Base-by-base conservation (phyloP, 1,140 invertebrate genomes). In the Habropoda laboriosa region DNA sequence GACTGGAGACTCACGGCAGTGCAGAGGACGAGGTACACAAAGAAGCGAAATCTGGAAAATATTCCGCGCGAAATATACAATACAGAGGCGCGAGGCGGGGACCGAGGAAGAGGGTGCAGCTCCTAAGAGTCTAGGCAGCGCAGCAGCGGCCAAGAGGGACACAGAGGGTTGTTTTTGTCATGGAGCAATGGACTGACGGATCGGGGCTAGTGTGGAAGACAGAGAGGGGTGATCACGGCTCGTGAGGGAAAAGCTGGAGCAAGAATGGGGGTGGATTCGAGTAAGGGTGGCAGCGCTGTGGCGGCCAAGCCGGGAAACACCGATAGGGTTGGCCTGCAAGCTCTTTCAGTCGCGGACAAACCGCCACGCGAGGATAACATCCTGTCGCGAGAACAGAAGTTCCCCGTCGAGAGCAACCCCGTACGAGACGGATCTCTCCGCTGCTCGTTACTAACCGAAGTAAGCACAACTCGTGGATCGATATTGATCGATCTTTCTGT, bases 291-390 rank as follows among this genome's bases (percentile, higher is more conserved):
- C 79, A 89, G 86, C 89, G 85, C 89, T 83, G 74, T 83, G 64
- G 86, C 72, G 90, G 90, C 81, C 73, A 79, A 85, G 79, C 73
- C 64, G 75, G 77, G 87, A 90, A 91, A 88, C 83, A 79, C 87
- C 79, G 81, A 83, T 63, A 83, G 87, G 90, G 86, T 89, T 89
- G 86, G 85, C 79, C 86, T 78, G 80, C 86, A 70, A 80, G 80
- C 73, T 67, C 83, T 74, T 77, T 86, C 88, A 91, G 90, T 88
- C 85, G 87, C 88, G 86, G 83, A 86, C 79, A 77, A 89, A 77
- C 87, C 87, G 88, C 85, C 85, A 88, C 87, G 89, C 83, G 86
- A 74, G 79, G 72, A 86, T 86, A 86, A 73, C 84, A 76, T 58
- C 70, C 78, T 85, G 79, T 75, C 77, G 79, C 61, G 82, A 3